Evolutionary conservation across 2,797 vertebrate genomes (phyloP).

Genomic region (Enteromius thamalakanensis): DNA sequence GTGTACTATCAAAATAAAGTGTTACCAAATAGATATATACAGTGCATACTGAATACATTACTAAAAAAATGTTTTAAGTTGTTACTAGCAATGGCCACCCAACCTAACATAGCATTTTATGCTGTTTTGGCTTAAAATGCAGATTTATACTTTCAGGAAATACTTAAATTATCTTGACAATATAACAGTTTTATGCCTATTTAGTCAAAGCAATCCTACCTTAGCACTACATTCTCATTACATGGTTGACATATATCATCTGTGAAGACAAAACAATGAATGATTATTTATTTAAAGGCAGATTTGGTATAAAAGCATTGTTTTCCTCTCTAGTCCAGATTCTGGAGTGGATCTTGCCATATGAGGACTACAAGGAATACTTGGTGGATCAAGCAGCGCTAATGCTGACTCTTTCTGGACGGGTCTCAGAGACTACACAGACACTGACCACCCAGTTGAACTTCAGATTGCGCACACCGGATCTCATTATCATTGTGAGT

Average conservation of each 20-base stretch:
- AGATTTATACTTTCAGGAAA: background rate
- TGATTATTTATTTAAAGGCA: background rate
- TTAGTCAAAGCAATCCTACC: background rate
- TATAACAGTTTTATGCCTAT: background rate
- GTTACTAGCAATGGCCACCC: background rate
- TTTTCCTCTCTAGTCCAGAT: conserved; percentile 68
- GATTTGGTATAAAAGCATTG: background rate
- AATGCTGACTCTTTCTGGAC: conserved; percentile 82
- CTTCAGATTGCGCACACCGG: conserved; percentile 86
- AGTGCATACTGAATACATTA: background rate
- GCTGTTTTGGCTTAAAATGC: background rate
- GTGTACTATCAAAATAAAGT: too few relatives aligned
- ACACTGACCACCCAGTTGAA: conserved; percentile 85
- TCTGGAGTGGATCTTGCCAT: conserved; percentile 74
- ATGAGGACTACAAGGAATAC: conserved; percentile 81
- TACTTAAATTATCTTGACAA: background rate
- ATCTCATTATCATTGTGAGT: conserved; percentile 82
- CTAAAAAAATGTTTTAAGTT: background rate
- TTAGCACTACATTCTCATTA: background rate
- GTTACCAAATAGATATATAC: background rate
- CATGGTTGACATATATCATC: background rate
- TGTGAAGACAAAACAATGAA: background rate
- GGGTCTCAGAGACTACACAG: conserved; percentile 78
- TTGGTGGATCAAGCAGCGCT: conserved; percentile 88
- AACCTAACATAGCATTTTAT: background rate